Evolutionary conservation across 2,113 vertebrate species (phyloP), one percentile per base, ranked within the genome.

Genomic region (Saimiri boliviensis): DNA sequence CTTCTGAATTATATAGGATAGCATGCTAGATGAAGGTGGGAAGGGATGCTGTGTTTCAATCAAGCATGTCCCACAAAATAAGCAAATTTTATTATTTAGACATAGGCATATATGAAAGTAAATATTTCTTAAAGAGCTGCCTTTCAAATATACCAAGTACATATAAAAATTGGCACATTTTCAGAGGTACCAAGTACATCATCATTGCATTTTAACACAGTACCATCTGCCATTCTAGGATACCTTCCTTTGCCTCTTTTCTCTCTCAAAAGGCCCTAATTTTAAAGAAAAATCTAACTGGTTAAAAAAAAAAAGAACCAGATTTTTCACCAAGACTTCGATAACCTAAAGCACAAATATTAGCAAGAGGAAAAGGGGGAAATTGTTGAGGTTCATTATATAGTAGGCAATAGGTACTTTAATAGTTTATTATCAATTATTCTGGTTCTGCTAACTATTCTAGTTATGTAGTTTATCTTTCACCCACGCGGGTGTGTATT

Each of bases 401-500:
- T 71, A 79, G 20, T 37, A 92, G 66, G 32, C 54, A 84, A 60
- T 52, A 45, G 49, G 47, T 73, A 23, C 60, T 86, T 88, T 30
- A 63, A 20, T 66, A 19, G 35, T 74, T n/a, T 42, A 49, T 71
- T 8, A 13, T 27, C n/a, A n/a, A 27, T 87, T 81, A 90, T 58
- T 95, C 60, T 84, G 71, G 30, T 71, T 86, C 82, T 96, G 71
- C 11, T 81, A 49, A 47, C 30, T 95, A 56, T 93, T 68, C 47
- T 5, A 45, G 32, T 84, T 37, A 19, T 13, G 12, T 6, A 79
- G 54, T 76, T 97, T 89, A 42, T 85, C 60, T 97, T 76, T 98
- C 86, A 58, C 19, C 76, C 8, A 27, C 14, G 0, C 49, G 42
- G 89, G 9, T 90, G 2, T 95, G 84, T 98, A 80, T 95, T 95